Base-by-base conservation (phyloP, 2,797 vertebrate species). In the Vultur gryphus region DNA sequence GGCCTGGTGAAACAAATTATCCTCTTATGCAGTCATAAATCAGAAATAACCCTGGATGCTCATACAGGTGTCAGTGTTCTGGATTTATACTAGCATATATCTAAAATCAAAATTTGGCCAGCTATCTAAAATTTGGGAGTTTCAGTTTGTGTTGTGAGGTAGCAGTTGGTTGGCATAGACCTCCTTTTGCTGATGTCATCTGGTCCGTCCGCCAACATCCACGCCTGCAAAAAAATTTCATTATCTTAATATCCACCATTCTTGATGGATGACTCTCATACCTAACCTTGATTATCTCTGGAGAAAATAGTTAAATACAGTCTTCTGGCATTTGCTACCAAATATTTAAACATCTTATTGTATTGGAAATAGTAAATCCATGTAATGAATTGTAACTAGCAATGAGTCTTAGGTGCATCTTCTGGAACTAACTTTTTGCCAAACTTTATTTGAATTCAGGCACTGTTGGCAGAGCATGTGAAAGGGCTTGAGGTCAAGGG, bases 351-450 rank as follows among this genome's bases (percentile, higher is more conserved):
- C 1, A 8, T 83, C 21, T 85, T 84, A 61, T 6, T 89, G 46
- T 67, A 59, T 12, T 78, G 61, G 49, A 87, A 93, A 46, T 44
- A 73, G 35, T 71, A 95, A 82, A 66, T 65, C 65, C 58, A 26
- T 21, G 25, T 81, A 73, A 82, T 37, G 15, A 70, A 26, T 76
- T 92, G 44, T 77, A 86, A 92, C 66, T 79, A 58, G 58, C 17
- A 48, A 5, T 49, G 28, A 55, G 57, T 54, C 48, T 46, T 43
- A 79, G 29, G 31, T 37, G 54, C 23, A 41, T 81, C 72, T 85
- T 44, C 51, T 62, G 72, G 37, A 95, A 70, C 35, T 61, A 88
- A 90, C 69, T 81, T 93, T 93, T 95, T 89, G 39, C 86, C 86
- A 44, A 95, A 96, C 58, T 87, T 89, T 75, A 48, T 87, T 76